Evolutionary conservation across 1,140 invertebrate species (phyloP), one percentile per base, ranked within the genome.

Genomic region (Temnothorax nylanderi): DNA sequence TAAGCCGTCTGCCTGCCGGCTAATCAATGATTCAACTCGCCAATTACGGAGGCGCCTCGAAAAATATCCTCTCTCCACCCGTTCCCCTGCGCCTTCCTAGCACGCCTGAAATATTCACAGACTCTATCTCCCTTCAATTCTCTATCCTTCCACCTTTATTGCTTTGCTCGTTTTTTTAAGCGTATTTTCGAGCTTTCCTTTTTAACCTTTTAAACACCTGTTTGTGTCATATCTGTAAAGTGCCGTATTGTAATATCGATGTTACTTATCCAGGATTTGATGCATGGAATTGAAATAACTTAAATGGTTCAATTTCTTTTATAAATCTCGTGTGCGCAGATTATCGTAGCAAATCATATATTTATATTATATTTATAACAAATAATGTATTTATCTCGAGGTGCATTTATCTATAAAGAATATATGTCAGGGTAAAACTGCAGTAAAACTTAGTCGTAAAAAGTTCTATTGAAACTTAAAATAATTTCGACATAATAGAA

Each of bases 21-120:
- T 93, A 93, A 94, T 94, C 93, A 93, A 94, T 94, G 93, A 94
- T 94, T 94, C 92, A 93, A 90, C 93, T 90, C 87, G 86, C 91
- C 92, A 94, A 93, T 94, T 94, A 94, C 91, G 64, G 75, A 90
- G 89, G 92, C 90, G 89, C 88, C 91, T 91, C 91, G 91, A 93
- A 92, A 92, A 93, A 93, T 92, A 91, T 90, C 86, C 88, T 85
- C 85, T 81, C 84, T 56, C 62, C 62, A 72, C 62, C 18, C 90
- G 47, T 78, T 58, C 34, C 54, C 13, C 58, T 32, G 56, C 82
- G 44, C 21, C 47, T 54, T 74, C 58, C 85, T 86, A 65, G 56
- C 58, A n/a, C 51, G 74, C 41, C 82, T 93, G 85, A 93, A 93
- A 92, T 92, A 93, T 93, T 93, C 88, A 92, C 84, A n/a, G 60